A percentile compares a stretch with the other conserved stretches of the same genome.
phyloP scores from a whole-genome alignment of 2,113 vertebrate genomes.

The Microcebus griseorufus region DNA sequence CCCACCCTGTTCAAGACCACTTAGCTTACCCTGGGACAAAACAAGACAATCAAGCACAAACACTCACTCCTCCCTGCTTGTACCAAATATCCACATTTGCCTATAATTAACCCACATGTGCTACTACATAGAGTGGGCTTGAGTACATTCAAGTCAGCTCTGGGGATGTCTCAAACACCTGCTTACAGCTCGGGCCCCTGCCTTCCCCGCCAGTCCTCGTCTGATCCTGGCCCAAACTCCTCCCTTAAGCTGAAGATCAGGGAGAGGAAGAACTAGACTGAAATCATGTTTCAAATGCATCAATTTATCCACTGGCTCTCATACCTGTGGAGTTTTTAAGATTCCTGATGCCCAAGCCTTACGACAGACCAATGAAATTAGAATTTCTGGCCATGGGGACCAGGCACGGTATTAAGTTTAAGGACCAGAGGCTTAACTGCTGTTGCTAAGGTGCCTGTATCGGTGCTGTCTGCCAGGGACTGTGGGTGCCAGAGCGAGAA shows the following conservation, averaged over 20 bases:
- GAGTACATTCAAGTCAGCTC: background rate
- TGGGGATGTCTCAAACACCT: background rate
- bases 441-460: background rate
- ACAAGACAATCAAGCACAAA: background rate
- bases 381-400: background rate
- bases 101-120: background rate
- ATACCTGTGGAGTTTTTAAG: background rate
- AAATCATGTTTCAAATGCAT: background rate
- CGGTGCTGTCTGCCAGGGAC: too few species aligned
- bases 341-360: background rate
- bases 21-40: background rate
- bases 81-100: background rate
- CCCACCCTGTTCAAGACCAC: background rate
- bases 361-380: background rate
- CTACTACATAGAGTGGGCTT: fast-evolving
- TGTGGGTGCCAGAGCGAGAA: background rate
- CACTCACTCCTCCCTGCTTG: background rate
- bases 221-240: background rate
- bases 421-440: background rate
- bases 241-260: background rate
- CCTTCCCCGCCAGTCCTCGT: background rate
- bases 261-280: background rate
- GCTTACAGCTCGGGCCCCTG: background rate
- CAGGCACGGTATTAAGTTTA: fast-evolving
- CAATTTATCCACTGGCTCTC: background rate